Percentiles rank a stretch among this genome's conserved stretches.
Evolutionary conservation across 2,113 vertebrate genomes (phyloP).

Genomic region (Origma solitaria): DNA sequence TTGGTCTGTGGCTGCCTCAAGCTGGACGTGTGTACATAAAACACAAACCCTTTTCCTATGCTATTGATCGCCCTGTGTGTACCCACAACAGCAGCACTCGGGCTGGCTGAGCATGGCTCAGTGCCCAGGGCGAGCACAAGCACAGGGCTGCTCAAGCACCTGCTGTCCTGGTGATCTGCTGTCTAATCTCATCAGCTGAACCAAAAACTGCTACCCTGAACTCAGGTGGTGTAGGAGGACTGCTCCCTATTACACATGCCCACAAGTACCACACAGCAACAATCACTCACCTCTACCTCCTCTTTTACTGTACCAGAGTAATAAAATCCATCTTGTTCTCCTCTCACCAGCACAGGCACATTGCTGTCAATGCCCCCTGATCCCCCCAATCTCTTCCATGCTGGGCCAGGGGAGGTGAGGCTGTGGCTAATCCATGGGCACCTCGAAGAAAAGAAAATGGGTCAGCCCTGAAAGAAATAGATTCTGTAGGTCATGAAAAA

Average conservation of each 20-base stretch:
- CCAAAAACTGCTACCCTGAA: not conserved
- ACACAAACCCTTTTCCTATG: not conserved
- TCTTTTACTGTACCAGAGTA: conserved; percentile 76
- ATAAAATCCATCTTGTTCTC: conserved; percentile 78
- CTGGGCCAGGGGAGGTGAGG: not conserved
- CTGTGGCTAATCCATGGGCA: conserved; percentile 17
- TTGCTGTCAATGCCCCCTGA: not conserved
- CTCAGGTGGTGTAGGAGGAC: not conserved
- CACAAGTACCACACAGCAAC: rapidly evolving
- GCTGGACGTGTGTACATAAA: conserved; percentile 37
- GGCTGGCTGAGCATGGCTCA: not conserved
- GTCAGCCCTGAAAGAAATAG: not conserved
- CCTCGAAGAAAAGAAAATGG: conserved; percentile 55
- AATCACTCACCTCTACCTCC: conserved; percentile 71
- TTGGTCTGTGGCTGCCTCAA: not conserved
- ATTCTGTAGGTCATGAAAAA: not conserved
- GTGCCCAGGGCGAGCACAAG: not conserved
- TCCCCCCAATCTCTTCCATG: not conserved
- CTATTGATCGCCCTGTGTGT: not conserved
- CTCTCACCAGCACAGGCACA: conserved; percentile 77
- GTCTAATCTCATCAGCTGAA: not conserved
- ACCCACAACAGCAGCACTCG: not conserved
- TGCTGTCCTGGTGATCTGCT: not conserved
- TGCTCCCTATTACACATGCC: not conserved
- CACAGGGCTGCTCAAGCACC: not conserved